Base-by-base conservation (phyloP, 2,888 invertebrate genomes). In the Acanthoscelides obtectus region DNA sequence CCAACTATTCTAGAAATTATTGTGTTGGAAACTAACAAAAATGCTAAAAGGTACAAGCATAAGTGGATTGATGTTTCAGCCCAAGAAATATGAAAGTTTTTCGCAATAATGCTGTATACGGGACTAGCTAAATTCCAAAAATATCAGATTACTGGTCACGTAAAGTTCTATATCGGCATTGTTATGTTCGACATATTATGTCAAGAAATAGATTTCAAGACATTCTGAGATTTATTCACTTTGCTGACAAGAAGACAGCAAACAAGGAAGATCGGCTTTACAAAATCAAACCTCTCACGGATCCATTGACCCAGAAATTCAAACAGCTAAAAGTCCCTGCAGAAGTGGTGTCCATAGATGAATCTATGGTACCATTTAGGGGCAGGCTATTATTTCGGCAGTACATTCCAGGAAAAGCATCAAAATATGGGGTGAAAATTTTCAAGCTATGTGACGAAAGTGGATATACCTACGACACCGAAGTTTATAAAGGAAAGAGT, bases 391-490 rank as follows among this genome's bases (percentile, higher is more conserved):
- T 67, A 25, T 73, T 71, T 65, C 22, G 69, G 22, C 69, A 73
- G 27, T 73, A 73, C 22, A 69, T 73, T 69, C 69, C 71, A 25
- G 27, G 22, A n/a, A 73, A 73, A 66, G 45, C 68, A n/a, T 68
- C 27, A 25, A 71, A 71, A 66, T 69, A 71, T 45, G 71, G 73
- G 22, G 68, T 73, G 6, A 72, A 72, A 70, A 64, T 73, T n/a
- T 73, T 69, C 45, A 73, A 72, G 25, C 25, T 72, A 27, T 72
- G 69, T 45, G 25, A 22, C 65, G 66, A 72, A 69, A 67, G 64
- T 22, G 69, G 72, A 68, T 72, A 73, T 22, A 72, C 73, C 1
- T 63, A 63, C 63, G 12, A 63, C 8, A 63, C 8, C 8, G 63
- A 63, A 8, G 19, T 63, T 63, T 63, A 63, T 19, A 63, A 63